These are phyloP conservation scores for Lithosia quadra DNA, from an alignment of 2,888 invertebrate species.

Conservation along the genomic window DNA sequence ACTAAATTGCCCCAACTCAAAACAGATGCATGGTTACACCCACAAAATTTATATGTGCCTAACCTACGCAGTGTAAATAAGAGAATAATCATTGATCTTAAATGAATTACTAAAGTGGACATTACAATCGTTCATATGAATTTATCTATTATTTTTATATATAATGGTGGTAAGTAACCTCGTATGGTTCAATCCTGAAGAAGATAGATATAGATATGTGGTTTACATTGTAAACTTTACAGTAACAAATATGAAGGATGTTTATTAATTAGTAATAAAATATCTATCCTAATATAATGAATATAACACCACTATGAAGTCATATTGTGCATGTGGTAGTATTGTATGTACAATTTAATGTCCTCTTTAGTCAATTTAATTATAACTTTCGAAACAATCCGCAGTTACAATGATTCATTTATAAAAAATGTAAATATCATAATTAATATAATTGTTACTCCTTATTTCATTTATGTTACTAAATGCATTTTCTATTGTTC, in stretches of 20 bases:
- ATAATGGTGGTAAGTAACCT: neutral
- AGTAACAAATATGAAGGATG: neutral
- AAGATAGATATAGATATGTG: neutral
- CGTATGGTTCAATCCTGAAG: no score
- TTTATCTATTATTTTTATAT: neutral
- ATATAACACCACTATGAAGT: neutral
- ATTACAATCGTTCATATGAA: constrained; percentile 5
- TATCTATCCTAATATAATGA: neutral
- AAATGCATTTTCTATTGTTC: neutral
- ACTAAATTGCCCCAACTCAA: constrained; percentile 34
- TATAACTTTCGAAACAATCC: neutral
- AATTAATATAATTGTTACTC: neutral
- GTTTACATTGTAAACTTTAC: no score
- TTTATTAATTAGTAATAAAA: neutral
- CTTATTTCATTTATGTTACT: neutral
- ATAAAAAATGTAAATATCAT: constrained; percentile 5
- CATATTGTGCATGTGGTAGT: neutral
- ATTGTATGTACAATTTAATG: constrained; percentile 9
- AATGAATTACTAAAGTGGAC: neutral
- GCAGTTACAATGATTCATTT: neutral
- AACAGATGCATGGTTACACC: constrained; percentile 77
- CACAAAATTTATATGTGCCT: constrained; percentile 24
- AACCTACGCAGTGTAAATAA: constrained; percentile 39
- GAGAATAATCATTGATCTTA: constrained; percentile 8
- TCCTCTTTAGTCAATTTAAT: neutral